A percentile compares a stretch with the other conserved stretches of the same genome.
Conservation (phyloP, 1,140 invertebrate genomes). For the Hyles euphorbiae region DNA sequence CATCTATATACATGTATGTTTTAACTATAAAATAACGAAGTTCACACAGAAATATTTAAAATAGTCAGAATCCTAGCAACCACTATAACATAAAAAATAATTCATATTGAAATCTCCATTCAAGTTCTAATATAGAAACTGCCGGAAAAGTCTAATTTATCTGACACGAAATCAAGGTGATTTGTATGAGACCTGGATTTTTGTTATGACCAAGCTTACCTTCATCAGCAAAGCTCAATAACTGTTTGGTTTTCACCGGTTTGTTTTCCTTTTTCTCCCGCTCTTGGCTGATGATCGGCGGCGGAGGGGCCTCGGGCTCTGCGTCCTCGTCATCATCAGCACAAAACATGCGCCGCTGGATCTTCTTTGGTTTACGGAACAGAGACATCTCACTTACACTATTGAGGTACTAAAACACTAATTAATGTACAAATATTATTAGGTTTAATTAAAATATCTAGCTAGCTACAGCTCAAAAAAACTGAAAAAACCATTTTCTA, state of each 20-base stretch:
- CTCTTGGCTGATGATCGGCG: slow-evolving; percentile 51
- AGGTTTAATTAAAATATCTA: neutral
- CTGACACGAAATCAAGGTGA: too few relatives aligned
- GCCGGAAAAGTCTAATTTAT: too few relatives aligned
- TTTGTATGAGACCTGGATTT: too few relatives aligned
- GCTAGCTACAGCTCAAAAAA: neutral
- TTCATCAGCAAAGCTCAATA: slow-evolving; percentile 90
- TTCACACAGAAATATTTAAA: too few relatives aligned
- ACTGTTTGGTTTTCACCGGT: slow-evolving; percentile 75
- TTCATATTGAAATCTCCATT: too few relatives aligned
- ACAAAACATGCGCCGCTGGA: slow-evolving; percentile 85
- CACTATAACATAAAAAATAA: too few relatives aligned
- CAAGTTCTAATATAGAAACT: too few relatives aligned
- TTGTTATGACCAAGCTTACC: slow-evolving; percentile 60
- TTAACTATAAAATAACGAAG: too few relatives aligned
- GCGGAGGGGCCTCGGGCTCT: slow-evolving; percentile 67
- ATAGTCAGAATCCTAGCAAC: too few relatives aligned
- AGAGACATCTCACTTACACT: slow-evolving; percentile 79
- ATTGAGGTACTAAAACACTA: neutral
- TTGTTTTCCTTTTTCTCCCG: slow-evolving; percentile 70
- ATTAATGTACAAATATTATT: neutral
- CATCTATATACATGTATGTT: too few relatives aligned
- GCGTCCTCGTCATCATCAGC: slow-evolving; percentile 84
- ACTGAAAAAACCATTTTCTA: too few relatives aligned
- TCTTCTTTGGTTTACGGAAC: slow-evolving; percentile 92